phyloP scores from a whole-genome alignment of 2,797 vertebrate genomes.

The Lepus townsendii region DNA sequence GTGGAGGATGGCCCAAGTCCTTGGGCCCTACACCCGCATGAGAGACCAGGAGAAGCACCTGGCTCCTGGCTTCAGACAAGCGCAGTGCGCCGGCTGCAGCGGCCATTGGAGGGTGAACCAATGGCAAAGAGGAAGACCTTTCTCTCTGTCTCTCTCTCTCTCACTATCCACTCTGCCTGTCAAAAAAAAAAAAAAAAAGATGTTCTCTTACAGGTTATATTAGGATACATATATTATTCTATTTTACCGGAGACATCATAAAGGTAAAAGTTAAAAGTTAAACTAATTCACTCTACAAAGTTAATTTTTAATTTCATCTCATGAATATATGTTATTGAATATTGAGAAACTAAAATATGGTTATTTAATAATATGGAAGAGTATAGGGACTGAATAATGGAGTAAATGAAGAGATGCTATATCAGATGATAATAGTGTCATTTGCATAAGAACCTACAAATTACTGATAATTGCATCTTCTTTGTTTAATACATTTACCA shows the following conservation, averaged over 20 bases:
- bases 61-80: too few relatives aligned
- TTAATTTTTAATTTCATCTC: slow-evolving; percentile 64
- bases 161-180: too few relatives aligned
- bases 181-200: neutral
- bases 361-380: slow-evolving; percentile 24
- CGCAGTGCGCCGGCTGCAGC: too few relatives aligned
- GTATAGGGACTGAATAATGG: neutral
- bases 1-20: too few relatives aligned
- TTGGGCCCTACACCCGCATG: too few relatives aligned
- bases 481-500: neutral
- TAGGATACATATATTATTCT: neutral
- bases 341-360: slow-evolving; percentile 37
- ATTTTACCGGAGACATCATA: neutral
- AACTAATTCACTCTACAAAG: neutral
- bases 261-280: neutral
- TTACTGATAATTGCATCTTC: neutral
- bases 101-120: too few relatives aligned
- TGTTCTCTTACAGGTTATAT: neutral
- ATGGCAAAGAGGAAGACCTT: too few relatives aligned
- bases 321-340: slow-evolving; percentile 38
- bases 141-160: too few relatives aligned
- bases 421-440: slow-evolving; percentile 23
- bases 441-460: slow-evolving; percentile 47
- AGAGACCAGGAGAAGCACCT: too few relatives aligned
- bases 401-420: slow-evolving; percentile 16